phyloP scores from a whole-genome alignment of 2,888 invertebrate genomes.

The Ochropacha duplaris region DNA sequence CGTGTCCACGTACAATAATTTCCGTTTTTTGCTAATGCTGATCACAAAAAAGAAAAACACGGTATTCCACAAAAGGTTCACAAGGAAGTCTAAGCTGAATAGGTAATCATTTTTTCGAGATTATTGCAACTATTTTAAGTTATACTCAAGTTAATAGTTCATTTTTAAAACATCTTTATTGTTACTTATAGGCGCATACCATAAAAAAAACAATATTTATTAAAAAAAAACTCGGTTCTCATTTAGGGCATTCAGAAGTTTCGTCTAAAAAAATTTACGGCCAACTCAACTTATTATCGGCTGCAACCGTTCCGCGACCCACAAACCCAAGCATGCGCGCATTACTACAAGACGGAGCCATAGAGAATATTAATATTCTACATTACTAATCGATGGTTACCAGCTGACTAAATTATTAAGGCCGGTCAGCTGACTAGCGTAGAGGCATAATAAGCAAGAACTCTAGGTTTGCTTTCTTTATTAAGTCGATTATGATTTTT shows the following conservation, averaged over 20 bases:
- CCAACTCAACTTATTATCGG: conserved; percentile 54
- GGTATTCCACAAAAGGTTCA: neutral
- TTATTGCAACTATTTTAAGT: neutral
- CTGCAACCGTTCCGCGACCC: conserved; percentile 68
- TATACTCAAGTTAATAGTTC: too few relatives aligned
- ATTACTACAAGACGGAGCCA: conserved; percentile 43
- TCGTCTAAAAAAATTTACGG: conserved; percentile 57
- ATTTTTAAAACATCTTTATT: too few relatives aligned
- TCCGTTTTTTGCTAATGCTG: conserved; percentile 31
- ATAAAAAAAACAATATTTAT: too few relatives aligned
- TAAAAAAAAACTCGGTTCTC: too few relatives aligned
- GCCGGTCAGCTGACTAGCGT: neutral
- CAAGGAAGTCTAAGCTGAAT: conserved; percentile 5
- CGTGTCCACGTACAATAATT: conserved; percentile 37
- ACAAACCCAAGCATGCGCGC: conserved; percentile 58
- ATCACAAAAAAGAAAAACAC: conserved; percentile 11
- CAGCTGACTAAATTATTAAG: neutral
- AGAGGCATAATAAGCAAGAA: neutral
- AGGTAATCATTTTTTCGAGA: neutral
- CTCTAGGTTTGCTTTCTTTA: too few relatives aligned
- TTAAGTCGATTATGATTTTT: too few relatives aligned
- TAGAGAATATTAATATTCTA: conserved; percentile 56
- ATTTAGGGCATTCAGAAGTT: conserved; percentile 31
- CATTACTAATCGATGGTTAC: neutral
- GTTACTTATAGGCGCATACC: too few relatives aligned